phyloP scores from a whole-genome alignment of 2,113 vertebrate genomes.

The Psammodynastes pulverulentus region DNA sequence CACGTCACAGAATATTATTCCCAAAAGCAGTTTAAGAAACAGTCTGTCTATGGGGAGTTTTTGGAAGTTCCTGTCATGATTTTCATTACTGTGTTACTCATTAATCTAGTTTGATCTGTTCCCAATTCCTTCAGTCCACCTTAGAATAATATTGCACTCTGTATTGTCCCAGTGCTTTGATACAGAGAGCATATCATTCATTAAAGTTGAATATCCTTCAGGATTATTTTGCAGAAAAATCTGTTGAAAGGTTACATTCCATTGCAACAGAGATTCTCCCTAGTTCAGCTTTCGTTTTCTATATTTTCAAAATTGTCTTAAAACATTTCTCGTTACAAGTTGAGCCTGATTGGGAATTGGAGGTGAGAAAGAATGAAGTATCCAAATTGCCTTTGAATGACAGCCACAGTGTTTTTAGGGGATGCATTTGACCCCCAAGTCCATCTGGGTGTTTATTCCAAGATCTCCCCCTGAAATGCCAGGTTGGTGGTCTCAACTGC shows the following conservation, averaged over 20 bases:
- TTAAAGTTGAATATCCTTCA: background rate
- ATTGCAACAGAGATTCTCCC: background rate
- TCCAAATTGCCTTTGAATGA: background rate
- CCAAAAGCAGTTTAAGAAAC: too few relatives aligned
- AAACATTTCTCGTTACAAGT: background rate
- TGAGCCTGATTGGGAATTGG: background rate
- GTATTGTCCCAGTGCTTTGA: background rate
- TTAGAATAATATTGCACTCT: background rate
- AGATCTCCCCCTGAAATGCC: background rate
- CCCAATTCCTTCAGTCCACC: background rate
- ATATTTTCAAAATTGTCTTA: background rate
- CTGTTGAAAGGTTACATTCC: background rate
- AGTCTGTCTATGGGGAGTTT: background rate
- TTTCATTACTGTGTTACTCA: background rate
- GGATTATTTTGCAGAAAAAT: background rate
- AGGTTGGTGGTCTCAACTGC: background rate
- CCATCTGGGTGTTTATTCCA: background rate
- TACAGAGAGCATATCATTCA: background rate
- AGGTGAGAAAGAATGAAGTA: background rate
- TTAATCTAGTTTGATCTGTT: background rate
- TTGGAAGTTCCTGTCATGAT: background rate
- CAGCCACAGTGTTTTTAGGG: background rate
- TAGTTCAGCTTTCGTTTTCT: background rate
- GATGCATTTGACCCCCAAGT: background rate
- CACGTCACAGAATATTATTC: too few relatives aligned